Base-by-base conservation (phyloP, 2,888 invertebrate species). In the Smittia sp. region DNA sequence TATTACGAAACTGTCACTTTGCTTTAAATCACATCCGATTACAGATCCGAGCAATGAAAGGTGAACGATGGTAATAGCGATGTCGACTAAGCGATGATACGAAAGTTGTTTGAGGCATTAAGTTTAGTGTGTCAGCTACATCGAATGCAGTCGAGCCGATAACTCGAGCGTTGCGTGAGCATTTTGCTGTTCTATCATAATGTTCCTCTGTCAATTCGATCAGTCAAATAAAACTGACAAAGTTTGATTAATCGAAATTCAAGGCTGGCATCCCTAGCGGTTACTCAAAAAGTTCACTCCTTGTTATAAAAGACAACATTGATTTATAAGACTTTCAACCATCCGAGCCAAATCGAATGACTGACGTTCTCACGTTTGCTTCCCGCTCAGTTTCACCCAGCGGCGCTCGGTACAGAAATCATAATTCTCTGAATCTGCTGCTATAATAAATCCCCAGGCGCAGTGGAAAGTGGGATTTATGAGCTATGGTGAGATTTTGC, bases 1-100 rank as follows among this genome's bases (percentile, higher is more conserved):
- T n/a, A 46, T 46, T 46, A 46, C 6, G n/a, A 32, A 46, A 46
- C n/a, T 46, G 46, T 46, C 46, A 46, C 46, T 46, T 46, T 46
- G 11, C n/a, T 15, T 46, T 15, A 46, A 46, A 46, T 46, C 46
- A n/a, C 46, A 46, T n/a, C 46, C 46, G 46, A 15, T 32, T n/a
- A n/a, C n/a, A n/a, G n/a, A n/a, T n/a, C n/a, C n/a, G n/a, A n/a
- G n/a, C n/a, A n/a, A 9, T 9, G 32, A 32, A 9, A 32, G 32
- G 32, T 32, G 32, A 32, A 9, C 32, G 9, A 32, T 32, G 32
- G 9, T n/a, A n/a, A n/a, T n/a, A n/a, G n/a, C n/a, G n/a, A n/a
- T n/a, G n/a, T n/a, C n/a, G n/a, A n/a, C n/a, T n/a, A n/a, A n/a
- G n/a, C n/a, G n/a, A n/a, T n/a, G n/a, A n/a, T n/a, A n/a, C n/a